Evolutionary conservation across 2,113 vertebrate species (phyloP).

Genomic region (Jacana jacana): DNA sequence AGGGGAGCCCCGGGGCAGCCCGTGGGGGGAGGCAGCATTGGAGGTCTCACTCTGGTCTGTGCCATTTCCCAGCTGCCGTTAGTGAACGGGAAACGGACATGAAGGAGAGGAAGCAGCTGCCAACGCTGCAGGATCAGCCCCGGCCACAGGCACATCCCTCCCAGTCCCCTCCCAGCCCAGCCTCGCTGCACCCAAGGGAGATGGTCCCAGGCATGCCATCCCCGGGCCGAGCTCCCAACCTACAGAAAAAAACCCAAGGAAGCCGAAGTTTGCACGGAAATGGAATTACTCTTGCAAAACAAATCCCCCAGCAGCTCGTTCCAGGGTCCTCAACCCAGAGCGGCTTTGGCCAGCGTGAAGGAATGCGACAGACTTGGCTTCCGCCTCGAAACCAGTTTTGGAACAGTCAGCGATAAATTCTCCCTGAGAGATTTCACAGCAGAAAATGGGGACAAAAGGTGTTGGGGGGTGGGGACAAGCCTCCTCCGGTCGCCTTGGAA

Average conservation of each 20-base stretch:
- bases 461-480: neutral
- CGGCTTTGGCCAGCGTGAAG: neutral
- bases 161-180: neutral
- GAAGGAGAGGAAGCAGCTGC: neutral
- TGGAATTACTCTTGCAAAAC: neutral
- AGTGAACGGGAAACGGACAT: fast-evolving
- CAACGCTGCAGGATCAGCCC: neutral
- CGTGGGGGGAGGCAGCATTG: fast-evolving
- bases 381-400: neutral
- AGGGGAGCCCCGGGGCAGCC: fast-evolving
- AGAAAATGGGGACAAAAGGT: neutral
- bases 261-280: neutral
- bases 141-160: fast-evolving
- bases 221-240: neutral
- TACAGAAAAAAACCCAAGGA: neutral
- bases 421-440: neutral
- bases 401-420: conserved; percentile 4
- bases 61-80: fast-evolving
- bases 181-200: neutral
- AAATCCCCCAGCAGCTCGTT: neutral
- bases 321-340: neutral
- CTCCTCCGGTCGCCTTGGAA: neutral
- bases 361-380: conserved; percentile 33
- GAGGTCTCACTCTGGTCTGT: fast-evolving
- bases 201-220: fast-evolving